phyloP scores from a whole-genome alignment of 2,797 vertebrate species.

The Crypturellus tataupa region DNA sequence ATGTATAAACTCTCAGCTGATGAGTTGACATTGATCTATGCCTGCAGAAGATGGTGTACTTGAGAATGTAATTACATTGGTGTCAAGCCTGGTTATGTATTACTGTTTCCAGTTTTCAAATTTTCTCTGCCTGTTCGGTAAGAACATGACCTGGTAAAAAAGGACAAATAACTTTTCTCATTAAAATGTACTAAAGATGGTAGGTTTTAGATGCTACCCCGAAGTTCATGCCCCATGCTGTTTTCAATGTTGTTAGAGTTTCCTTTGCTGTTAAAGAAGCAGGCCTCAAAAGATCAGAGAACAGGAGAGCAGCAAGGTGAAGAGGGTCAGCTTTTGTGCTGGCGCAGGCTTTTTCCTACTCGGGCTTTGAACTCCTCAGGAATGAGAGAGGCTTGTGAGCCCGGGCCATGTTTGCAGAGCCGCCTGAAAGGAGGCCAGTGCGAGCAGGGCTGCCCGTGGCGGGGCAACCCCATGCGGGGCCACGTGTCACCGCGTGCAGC shows the following conservation, averaged over 20 bases:
- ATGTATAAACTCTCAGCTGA: neutral
- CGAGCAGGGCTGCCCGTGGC: conserved; percentile 34
- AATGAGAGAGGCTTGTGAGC: conserved; percentile 4
- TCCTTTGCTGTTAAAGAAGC: conserved; percentile 69
- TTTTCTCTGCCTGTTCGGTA: conserved; percentile 2
- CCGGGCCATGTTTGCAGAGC: conserved; percentile 66
- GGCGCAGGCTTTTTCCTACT: conserved; percentile 16
- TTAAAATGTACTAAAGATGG: conserved; percentile 46
- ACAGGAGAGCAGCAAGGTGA: conserved; percentile 65
- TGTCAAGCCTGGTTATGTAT: neutral
- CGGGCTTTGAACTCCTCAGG: conserved; percentile 68
- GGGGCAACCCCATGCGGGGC: conserved; percentile 16
- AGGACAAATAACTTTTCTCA: conserved; percentile 50
- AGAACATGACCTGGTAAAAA: neutral
- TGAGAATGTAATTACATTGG: neutral
- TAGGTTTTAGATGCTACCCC: conserved; percentile 40
- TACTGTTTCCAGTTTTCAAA: conserved; percentile 31
- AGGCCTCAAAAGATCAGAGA: conserved; percentile 72
- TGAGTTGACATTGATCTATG: neutral
- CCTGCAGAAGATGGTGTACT: neutral
- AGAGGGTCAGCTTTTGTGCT: conserved; percentile 69
- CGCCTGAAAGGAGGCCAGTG: conserved; percentile 26
- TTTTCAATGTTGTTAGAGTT: conserved; percentile 49
- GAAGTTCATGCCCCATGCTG: conserved; percentile 67
- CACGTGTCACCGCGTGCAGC: conserved; percentile 35